Percentiles rank a stretch among this genome's conserved stretches.
Evolutionary conservation across 2,797 vertebrate genomes (phyloP).

Genomic region (Acanthurus tractus): DNA sequence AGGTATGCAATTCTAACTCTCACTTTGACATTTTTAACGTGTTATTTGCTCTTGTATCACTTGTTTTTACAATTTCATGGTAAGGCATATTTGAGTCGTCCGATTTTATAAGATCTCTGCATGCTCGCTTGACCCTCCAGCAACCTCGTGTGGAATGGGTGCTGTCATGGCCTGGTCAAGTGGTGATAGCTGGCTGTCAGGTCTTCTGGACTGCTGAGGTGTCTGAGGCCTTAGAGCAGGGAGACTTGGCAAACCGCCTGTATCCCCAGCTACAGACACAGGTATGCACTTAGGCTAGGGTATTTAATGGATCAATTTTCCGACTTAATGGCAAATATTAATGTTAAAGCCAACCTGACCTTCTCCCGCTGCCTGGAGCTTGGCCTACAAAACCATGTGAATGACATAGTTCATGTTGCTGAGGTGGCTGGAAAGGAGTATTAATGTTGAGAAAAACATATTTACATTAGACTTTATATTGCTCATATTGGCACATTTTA

Average conservation of each 20-base stretch:
- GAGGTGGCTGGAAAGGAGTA: slow-evolving; percentile 93
- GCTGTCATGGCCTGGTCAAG: slow-evolving; percentile 94
- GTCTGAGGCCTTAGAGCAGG: slow-evolving; percentile 88
- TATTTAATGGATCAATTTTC: not conserved
- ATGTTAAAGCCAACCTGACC: slow-evolving; percentile 85
- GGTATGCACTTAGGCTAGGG: slow-evolving; percentile 80
- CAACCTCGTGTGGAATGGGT: slow-evolving; percentile 89
- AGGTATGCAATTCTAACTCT: slow-evolving; percentile 76
- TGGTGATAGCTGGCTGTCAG: slow-evolving; percentile 94
- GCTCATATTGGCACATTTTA: not conserved
- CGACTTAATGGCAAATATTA: not conserved
- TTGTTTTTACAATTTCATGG: not conserved
- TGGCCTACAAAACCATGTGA: slow-evolving; percentile 90
- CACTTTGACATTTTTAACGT: not conserved
- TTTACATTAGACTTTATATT: not conserved
- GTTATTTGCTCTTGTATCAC: not conserved
- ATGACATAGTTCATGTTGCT: slow-evolving; percentile 87
- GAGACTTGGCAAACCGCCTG: slow-evolving; percentile 83
- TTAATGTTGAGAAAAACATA: not conserved
- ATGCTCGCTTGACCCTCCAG: slow-evolving; percentile 70
- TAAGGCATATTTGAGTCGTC: not conserved
- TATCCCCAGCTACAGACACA: slow-evolving; percentile 89
- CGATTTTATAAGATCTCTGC: not conserved
- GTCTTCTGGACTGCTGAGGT: slow-evolving; percentile 94
- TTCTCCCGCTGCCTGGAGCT: slow-evolving; percentile 91